Evolutionary conservation across 2,888 invertebrate genomes (phyloP), one percentile per base, ranked within the genome.

Genomic region (Malthinus flaveolus): DNA sequence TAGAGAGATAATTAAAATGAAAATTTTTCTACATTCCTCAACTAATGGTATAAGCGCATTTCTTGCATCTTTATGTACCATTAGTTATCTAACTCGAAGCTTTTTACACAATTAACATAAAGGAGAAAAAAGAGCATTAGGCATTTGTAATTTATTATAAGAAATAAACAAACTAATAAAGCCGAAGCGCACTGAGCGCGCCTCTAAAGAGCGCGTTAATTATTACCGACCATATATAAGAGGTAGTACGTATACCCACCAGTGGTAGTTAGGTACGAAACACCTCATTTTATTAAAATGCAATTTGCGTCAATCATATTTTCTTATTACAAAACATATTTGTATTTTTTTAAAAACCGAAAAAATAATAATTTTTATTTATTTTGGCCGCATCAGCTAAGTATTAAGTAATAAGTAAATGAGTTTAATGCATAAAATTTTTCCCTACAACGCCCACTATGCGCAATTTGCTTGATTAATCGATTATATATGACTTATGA

Each of bases 401-500:
- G n/a, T n/a, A n/a, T n/a, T n/a, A n/a, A n/a, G n/a, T n/a, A n/a
- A n/a, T n/a, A n/a, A 23, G 23, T 23, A 3, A 3, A 23, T 23
- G 23, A 23, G 23, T 23, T 23, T 2, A 23, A 23, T 23, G 2
- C 5, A 3, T 23, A 42, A 36, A 42, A 42, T 15, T 42, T 6
- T 23, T 5, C 15, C 15, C 23, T 15, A 9, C 39, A 42, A 37
- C 46, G 12, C 49, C 49, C 39, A 49, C 49, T n/a, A n/a, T n/a
- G 9, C 36, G 10, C 13, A 47, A 47, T 50, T 50, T 39, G 15
- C 10, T 39, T 39, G 33, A 23, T 39, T 35, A 50, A 12, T 50
- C 32, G 32, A 15, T 13, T 31, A 42, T 42, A 42, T 45, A 45
- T 52, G 52, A 46, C 52, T 44, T 34, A 32, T 47, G 32, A 47